Evolutionary conservation across 1,140 invertebrate genomes (phyloP), one percentile per base, ranked within the genome.

Genomic region (Lanistes nyassanus): DNA sequence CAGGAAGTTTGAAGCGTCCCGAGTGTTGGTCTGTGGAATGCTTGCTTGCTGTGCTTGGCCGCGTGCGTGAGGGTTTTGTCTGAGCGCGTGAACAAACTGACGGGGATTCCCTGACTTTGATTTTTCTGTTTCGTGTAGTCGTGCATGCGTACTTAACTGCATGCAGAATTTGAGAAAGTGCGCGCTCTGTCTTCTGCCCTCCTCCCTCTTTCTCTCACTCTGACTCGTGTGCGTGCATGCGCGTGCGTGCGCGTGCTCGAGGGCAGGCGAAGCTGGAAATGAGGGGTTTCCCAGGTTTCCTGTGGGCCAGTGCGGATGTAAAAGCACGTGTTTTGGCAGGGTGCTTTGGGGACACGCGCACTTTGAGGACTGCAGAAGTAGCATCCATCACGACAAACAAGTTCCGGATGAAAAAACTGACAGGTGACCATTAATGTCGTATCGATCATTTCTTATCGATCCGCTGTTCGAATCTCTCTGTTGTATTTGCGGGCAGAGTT

Each of bases 181-280:
- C 6, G 58, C 53, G 13, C 64, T 23, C 74, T 29, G 5, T 69
- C 31, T 62, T 53, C 3, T 11, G 31, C 21, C 64, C 29, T 26
- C 29, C 62, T 64, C 62, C 29, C 62, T 64, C 62, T 64, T 26
- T 64, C 62, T 64, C 62, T 64, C 62, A 16, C 62, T 64, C 62
- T 64, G 13, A 16, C 62, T 64, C 34, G 62, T 31, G 62, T 31
- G 62, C 36, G 62, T 64, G 62, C 36, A 34, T 31, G 19, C 37
- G 62, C 34, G 62, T 65, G 62, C 34, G 23, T 65, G 62, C 34
- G 62, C 34, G 23, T 65, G 62, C 62, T 26, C 7, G 62, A 13
- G 62, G 29, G 58, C 7, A n/a, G 5, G 56, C 29, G 56, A n/a
- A 21, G 23, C 23, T 60, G 5, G 56, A 6, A n/a, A 5, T 42